Conservation (phyloP, 2,797 vertebrate genomes). For the Anabacerthia variegaticeps region DNA sequence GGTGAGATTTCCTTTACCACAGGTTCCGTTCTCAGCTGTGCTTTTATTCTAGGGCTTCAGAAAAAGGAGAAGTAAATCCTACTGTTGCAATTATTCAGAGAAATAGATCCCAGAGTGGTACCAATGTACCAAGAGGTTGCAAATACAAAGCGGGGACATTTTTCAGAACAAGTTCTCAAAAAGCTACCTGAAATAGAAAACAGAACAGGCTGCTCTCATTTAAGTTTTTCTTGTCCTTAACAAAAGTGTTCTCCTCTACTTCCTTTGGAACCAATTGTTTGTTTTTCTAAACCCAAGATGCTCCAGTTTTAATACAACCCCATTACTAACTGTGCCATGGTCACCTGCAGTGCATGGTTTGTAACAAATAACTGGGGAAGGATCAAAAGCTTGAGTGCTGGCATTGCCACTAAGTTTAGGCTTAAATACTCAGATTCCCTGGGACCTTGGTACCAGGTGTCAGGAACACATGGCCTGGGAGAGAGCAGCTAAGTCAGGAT, state of each 20-base stretch:
- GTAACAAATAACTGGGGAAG: neutral
- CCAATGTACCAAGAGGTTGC: constrained; percentile 3
- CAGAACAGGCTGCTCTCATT: neutral
- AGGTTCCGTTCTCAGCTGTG: constrained; percentile 80
- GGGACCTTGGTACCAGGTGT: neutral
- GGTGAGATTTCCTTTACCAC: constrained; percentile 69
- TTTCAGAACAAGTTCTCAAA: constrained; percentile 4
- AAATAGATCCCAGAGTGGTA: neutral
- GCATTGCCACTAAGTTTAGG: neutral
- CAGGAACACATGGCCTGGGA: neutral
- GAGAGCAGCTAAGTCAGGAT: neutral
- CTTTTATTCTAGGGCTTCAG: constrained; percentile 48
- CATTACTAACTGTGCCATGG: neutral
- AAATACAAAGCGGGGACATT: neutral
- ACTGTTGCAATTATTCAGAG: constrained; percentile 51
- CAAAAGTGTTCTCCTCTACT: neutral
- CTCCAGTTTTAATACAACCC: neutral
- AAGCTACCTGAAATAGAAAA: neutral
- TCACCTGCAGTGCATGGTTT: neutral
- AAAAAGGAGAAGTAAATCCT: constrained; percentile 72
- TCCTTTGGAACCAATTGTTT: neutral
- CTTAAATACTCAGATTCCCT: neutral
- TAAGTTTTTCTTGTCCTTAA: neutral
- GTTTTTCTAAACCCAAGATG: neutral
- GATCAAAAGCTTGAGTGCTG: neutral